phyloP scores from a whole-genome alignment of 35 echinoderm and acorn worm species.

The Holothuria glaberrima region DNA sequence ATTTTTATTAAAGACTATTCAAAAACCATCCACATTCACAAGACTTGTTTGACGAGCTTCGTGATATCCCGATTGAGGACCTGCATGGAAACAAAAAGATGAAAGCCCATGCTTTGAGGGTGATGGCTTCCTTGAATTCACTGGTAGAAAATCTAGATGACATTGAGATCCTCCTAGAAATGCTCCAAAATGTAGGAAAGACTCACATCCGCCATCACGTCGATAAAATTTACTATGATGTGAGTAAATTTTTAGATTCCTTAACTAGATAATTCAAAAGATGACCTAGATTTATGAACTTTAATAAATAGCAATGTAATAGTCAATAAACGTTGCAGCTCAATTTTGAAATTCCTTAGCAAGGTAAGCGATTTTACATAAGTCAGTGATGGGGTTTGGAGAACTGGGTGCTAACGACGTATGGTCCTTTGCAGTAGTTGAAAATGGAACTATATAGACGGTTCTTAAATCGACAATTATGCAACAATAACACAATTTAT shows the following conservation, averaged over 20 bases:
- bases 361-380: too few relatives aligned
- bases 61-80: conserved; percentile 20
- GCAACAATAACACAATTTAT: too few relatives aligned
- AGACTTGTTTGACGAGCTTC: conserved; percentile 45
- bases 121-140: conserved; percentile 55
- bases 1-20: conserved; percentile 19
- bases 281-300: too few relatives aligned
- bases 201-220: conserved; percentile 31
- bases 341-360: too few relatives aligned
- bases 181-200: conserved; percentile 42
- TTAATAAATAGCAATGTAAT: too few relatives aligned
- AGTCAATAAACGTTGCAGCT: too few relatives aligned
- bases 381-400: too few relatives aligned
- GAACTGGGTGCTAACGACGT: too few relatives aligned
- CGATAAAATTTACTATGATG: conserved; percentile 14
- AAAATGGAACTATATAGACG: too few relatives aligned
- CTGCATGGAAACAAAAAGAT: neutral
- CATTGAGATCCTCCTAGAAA: conserved; percentile 32
- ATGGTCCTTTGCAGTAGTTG: too few relatives aligned
- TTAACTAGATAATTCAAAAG: too few relatives aligned
- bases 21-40: neutral
- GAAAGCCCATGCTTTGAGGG: conserved; percentile 59
- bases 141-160: conserved; percentile 56
- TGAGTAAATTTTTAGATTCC: neutral
- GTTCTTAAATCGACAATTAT: too few relatives aligned